phyloP scores from a whole-genome alignment of 2,888 invertebrate species.

The Pammene fasciana region DNA sequence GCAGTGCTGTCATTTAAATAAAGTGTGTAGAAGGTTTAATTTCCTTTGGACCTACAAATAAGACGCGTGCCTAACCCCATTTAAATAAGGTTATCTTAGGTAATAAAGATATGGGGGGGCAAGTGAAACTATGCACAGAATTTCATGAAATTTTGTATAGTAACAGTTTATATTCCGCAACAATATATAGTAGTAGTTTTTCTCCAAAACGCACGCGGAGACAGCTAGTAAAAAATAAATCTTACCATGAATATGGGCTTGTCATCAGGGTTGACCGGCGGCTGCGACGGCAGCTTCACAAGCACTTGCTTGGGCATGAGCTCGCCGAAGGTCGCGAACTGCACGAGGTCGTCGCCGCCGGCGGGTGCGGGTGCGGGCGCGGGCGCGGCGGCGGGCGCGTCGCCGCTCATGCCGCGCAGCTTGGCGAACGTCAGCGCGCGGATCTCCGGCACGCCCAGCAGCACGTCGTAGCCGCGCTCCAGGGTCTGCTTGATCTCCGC shows the following conservation, averaged over 20 bases:
- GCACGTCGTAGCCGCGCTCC: conserved; percentile 95
- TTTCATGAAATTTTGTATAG: too few species aligned
- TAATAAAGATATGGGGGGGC: too few species aligned
- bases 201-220: too few species aligned
- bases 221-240: not conserved
- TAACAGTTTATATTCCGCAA: too few species aligned
- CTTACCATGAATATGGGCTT: conserved; percentile 85
- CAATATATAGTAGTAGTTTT: too few species aligned
- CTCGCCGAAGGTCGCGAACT: conserved; percentile 78
- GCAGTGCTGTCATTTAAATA: too few species aligned
- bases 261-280: conserved; percentile 61
- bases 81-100: too few species aligned
- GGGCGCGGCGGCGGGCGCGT: conserved; percentile 49
- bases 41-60: too few species aligned
- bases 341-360: conserved; percentile 71
- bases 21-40: too few species aligned
- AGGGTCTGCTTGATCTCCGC: conserved; percentile 99
- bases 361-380: conserved; percentile 53
- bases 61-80: too few species aligned
- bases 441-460: conserved; percentile 95
- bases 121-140: too few species aligned
- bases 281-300: conserved; percentile 86
- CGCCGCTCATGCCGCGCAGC: conserved; percentile 84
- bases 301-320: conserved; percentile 90
- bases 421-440: conserved; percentile 91